Percentiles rank a stretch among this genome's conserved stretches.
phyloP scores from a whole-genome alignment of 2,888 invertebrate species.

The Acleris laterana region DNA sequence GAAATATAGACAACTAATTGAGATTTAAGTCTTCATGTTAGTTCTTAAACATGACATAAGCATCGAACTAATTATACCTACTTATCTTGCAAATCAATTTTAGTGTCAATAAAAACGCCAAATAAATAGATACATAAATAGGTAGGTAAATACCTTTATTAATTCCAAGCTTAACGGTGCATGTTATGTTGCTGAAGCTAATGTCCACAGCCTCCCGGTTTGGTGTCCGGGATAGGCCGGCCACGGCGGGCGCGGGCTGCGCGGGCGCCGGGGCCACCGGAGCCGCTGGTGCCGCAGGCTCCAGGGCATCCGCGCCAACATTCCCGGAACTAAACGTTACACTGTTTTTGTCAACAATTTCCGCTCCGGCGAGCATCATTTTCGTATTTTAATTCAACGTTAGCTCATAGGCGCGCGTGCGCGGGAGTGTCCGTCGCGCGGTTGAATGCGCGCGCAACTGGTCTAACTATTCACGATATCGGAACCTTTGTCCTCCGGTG shows the following conservation, averaged over 20 bases:
- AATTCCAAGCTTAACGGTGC: constrained; percentile 89
- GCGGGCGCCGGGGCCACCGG: constrained; percentile 24
- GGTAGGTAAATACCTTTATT: constrained; percentile 87
- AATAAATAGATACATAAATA: no score
- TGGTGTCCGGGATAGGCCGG: constrained; percentile 58
- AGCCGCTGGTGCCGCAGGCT: constrained; percentile 1
- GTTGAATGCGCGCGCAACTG: constrained; percentile 65
- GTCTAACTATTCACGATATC: constrained; percentile 41
- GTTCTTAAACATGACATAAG: no score
- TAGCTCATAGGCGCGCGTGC: constrained; percentile 56
- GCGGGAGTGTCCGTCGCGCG: constrained; percentile 55
- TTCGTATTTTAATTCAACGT: constrained; percentile 42
- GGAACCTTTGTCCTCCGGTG: constrained; percentile 56
- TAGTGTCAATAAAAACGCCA: no score
- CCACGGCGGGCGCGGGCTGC: constrained; percentile 33
- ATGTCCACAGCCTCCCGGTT: constrained; percentile 86
- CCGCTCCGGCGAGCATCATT: constrained; percentile 80
- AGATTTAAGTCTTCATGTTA: no score
- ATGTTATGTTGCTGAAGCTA: constrained; percentile 89
- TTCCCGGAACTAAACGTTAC: constrained; percentile 54
- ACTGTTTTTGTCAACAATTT: constrained; percentile 69
- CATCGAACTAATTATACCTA: no score
- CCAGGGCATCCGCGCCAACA: constrained; percentile 40
- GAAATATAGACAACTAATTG: no score
- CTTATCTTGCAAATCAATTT: no score